Conservation (phyloP, 2,113 vertebrate species). For the Colinus virginianus region DNA sequence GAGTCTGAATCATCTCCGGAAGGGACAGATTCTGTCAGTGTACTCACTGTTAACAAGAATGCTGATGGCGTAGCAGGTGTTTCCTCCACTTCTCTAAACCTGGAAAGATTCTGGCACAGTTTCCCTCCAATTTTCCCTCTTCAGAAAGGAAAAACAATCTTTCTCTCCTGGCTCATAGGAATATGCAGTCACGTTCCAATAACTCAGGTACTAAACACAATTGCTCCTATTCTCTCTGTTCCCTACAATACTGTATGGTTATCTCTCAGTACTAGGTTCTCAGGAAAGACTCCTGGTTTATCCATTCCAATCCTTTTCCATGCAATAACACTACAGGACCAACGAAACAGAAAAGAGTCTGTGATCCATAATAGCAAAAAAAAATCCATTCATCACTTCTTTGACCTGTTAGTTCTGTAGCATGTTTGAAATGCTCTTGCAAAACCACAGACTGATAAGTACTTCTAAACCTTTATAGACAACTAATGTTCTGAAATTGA, state of each 20-base stretch:
- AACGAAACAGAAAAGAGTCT: slow-evolving; percentile 11
- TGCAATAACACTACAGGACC: neutral
- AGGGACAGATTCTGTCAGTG: slow-evolving; percentile 70
- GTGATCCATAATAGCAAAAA: neutral
- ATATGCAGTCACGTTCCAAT: slow-evolving; percentile 29
- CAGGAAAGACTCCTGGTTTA: slow-evolving; percentile 15
- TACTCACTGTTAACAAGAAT: slow-evolving; percentile 62
- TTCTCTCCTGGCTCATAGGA: slow-evolving; percentile 37
- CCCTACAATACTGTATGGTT: neutral
- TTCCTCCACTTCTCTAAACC: slow-evolving; percentile 74
- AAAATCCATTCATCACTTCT: neutral
- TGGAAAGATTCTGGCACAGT: slow-evolving; percentile 67
- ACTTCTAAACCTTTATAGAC: neutral
- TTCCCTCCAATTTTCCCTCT: slow-evolving; percentile 59
- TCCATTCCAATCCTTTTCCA: neutral
- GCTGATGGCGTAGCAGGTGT: slow-evolving; percentile 71
- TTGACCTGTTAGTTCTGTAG: neutral
- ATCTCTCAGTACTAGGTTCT: neutral
- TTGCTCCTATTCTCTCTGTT: slow-evolving; percentile 31
- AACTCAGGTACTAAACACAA: slow-evolving; percentile 45
- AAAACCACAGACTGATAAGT: neutral
- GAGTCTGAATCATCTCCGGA: slow-evolving; percentile 76
- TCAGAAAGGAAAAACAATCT: slow-evolving; percentile 53
- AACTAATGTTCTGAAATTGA: neutral
- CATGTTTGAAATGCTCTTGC: neutral